Base-by-base conservation (phyloP, 2,113 vertebrate species). In the Phrynocephalus versicolor region DNA sequence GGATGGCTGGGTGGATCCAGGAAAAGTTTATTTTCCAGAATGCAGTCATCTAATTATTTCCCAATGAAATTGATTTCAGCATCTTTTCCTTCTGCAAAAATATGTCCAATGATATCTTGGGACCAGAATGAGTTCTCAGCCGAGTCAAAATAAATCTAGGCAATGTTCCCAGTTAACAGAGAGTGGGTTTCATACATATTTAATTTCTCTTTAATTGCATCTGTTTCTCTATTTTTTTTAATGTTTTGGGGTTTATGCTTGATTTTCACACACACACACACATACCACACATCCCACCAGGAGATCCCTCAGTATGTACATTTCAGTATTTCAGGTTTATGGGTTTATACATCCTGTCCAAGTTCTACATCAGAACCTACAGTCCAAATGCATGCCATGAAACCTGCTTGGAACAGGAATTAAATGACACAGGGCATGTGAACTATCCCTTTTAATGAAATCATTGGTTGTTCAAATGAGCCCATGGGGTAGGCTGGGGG, bases 31-130 rank as follows among this genome's bases (percentile, higher is more conserved):
- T 25, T 76, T 84, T 64, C 85, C 83, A 84, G 79, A 81, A 85
- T 87, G 84, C 75, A 91, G 85, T 88, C 93, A 82, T 77, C 23
- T 51, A 87, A 90, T 77, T 15, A 84, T 92, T 86, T 82, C 89
- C 81, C 81, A 72, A 9, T 70, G 84, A 83, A 9, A 51, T 51
- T 51, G 70, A 2, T 3, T 89, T 69, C 9, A 41, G 41, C 71
- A 30, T 82, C 70, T 25, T 78, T 90, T 37, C 79, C 83, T 85
- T 69, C 37, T 77, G 0, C 82, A 39, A 86, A 85, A 86, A 86
- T 23, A 37, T 60, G 23, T 60, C 51, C 69, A 82, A 9, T 35
- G 1, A 75, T 75, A 89, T 88, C 65, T 55, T 85, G 81, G 78
- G 70, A 87, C 70, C 18, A 85, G 35, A 3, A 84, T 86, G 71